Conservation (phyloP, 2,113 vertebrate genomes). For the Deroptyus accipitrinus region DNA sequence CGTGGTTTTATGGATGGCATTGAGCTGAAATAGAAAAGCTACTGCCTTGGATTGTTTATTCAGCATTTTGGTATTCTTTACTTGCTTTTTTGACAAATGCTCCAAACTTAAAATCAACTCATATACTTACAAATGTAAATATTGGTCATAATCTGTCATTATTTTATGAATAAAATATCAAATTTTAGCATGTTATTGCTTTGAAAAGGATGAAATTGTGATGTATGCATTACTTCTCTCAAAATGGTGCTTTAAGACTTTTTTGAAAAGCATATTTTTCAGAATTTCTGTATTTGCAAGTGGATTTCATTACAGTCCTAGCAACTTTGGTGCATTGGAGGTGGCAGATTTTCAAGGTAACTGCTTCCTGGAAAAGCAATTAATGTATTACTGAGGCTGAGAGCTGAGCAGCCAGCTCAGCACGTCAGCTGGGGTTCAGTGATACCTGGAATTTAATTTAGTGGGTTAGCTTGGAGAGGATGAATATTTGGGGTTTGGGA, state of each 20-base stretch:
- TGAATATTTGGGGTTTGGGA: fast-evolving
- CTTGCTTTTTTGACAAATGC: neutral
- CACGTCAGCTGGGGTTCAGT: neutral
- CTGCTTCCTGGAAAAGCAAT: neutral
- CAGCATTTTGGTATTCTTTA: neutral
- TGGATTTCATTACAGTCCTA: neutral
- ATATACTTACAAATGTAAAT: neutral
- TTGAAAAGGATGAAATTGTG: neutral
- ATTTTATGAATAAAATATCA: neutral
- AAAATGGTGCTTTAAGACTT: neutral
- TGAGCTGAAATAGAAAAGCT: neutral
- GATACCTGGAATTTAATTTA: neutral
- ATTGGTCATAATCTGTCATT: neutral
- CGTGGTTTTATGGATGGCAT: neutral
- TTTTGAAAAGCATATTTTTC: neutral
- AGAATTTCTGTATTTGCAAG: neutral
- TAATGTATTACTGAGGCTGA: neutral
- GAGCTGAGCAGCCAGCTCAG: neutral
- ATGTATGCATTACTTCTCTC: neutral
- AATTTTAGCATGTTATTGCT: neutral
- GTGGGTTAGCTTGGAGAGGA: neutral
- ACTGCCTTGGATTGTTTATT: neutral
- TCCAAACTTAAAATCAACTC: neutral
- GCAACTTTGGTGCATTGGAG: fast-evolving
- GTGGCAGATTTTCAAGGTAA: neutral